Evolutionary conservation across 1,140 invertebrate genomes (phyloP), one percentile per base, ranked within the genome.

Genomic region (Zaprionus vittiger): DNA sequence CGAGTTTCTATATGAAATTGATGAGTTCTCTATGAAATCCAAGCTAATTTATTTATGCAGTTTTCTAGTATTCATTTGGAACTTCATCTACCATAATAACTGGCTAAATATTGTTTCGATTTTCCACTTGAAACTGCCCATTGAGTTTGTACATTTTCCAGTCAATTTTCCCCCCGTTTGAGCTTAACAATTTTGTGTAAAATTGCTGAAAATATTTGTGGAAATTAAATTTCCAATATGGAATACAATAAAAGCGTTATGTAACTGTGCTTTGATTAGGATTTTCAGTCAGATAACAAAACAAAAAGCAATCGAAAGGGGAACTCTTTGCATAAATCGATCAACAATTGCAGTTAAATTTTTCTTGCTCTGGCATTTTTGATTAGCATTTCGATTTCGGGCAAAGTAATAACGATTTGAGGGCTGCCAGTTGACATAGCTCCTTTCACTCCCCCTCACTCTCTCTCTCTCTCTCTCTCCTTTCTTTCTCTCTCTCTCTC

Each of bases 331-430:
- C 73, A 76, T 72, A 76, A 76, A 76, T 76, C 68, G 73, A 72
- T 76, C 68, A 76, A 55, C 26, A 65, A 76, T 76, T 76, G 68
- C 34, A 15, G 24, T 26, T 5, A 15, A 14, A 22, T 56, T 56
- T 56, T n/a, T n/a, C n/a, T 26, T 52, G 17, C 47, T 52, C 20
- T 24, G 20, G 15, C 17, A 64, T 71, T 81, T 72, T 81, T 73
- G 64, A 82, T 79, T 73, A 82, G 56, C 80, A 82, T 75, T 77
- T 82, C 47, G 74, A 80, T 65, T 68, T 74, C 71, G 57, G 62
- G 17, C 68, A 55, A 66, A 75, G 72, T 79, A 76, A 79, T 76
- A 83, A 70, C 66, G 59, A 78, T 81, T 81, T 74, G 47, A 52
- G 28, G 49, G 52, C 31, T 41, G 76, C 47, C 60, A 56, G 75